These are phyloP conservation scores for Orius laevigatus DNA, from an alignment of 1,140 invertebrate species.

Conservation along the genomic window DNA sequence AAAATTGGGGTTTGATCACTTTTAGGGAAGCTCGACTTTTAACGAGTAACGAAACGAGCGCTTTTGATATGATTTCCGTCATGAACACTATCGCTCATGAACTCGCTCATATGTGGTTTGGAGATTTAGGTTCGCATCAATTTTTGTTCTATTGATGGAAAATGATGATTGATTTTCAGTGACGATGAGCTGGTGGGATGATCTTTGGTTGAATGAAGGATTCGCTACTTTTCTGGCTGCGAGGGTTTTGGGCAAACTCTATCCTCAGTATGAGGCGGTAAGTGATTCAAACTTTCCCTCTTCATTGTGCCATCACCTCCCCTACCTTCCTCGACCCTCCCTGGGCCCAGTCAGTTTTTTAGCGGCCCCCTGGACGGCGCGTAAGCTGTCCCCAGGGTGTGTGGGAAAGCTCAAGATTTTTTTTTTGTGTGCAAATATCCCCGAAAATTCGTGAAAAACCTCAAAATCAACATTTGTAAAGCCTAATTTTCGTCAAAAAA, in stretches of 20 bases:
- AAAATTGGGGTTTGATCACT: slow-evolving; percentile 81
- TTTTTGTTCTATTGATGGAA: slow-evolving; percentile 15
- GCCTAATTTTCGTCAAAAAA: no score
- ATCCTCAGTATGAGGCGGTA: background rate
- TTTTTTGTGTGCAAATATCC: no score
- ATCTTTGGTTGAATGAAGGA: slow-evolving; percentile 85
- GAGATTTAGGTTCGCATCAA: slow-evolving; percentile 59
- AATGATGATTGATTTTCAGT: slow-evolving; percentile 34
- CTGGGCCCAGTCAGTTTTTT: no score
- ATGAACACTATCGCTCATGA: slow-evolving; percentile 76
- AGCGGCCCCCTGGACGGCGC: no score
- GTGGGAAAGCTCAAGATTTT: no score
- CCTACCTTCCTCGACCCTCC: no score
- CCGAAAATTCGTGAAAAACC: no score
- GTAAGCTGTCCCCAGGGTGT: no score
- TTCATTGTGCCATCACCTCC: no score
- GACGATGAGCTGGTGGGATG: slow-evolving; percentile 84
- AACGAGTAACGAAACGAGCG: slow-evolving; percentile 47
- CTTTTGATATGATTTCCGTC: slow-evolving; percentile 62
- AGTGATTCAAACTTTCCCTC: no score
- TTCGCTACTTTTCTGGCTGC: slow-evolving; percentile 65
- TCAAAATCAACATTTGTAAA: no score
- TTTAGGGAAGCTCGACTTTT: slow-evolving; percentile 70
- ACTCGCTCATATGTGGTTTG: slow-evolving; percentile 86
- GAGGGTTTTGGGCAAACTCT: background rate